Base-by-base conservation (phyloP, 1,140 invertebrate genomes). In the Frieseomelitta varia region DNA sequence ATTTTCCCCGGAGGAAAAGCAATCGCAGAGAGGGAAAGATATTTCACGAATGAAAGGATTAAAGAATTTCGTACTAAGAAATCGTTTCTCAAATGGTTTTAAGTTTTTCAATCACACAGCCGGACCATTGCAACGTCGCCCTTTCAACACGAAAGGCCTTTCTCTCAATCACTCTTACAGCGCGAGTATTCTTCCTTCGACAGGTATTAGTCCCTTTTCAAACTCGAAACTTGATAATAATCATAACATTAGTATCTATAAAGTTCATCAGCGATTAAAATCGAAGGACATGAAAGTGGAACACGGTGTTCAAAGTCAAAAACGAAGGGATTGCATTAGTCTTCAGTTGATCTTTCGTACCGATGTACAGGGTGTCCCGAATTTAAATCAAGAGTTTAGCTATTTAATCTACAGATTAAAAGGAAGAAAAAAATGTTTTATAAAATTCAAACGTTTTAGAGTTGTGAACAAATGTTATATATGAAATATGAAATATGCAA, bases 261-360 rank as follows among this genome's bases (percentile, higher is more conserved):
- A 67, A 81, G 61, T 75, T 75, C 21, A 65, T 6, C 58, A 56
- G 21, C 2, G 71, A 67, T 65, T 68, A 81, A 76, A 56, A 47
- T 61, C 56, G 63, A 61, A 73, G 63, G 39, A 17, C 55, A 67
- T 30, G 34, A 72, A 80, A 79, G 63, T 87, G 68, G 55, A 82
- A 88, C 72, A 69, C n/a, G 30, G 85, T 88, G 53, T 65, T 67
- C 68, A 21, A 73, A 85, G 74, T 75, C 75, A 76, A 53, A 63
- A 72, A 67, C 79, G 69, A 88, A 85, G 58, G 72, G 69, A 53
- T 4, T 61, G 61, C 65, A n/a, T 30, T 68, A 71, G 74, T 68
- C 68, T 81, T 79, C 78, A 47, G 30, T 75, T 56, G 68, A 47
- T 17, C 56, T 85, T 78, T 87, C 39, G 76, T 65, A 80, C 58